Base-by-base conservation (phyloP, 2,113 vertebrate species). In the Thunnus thynnus region DNA sequence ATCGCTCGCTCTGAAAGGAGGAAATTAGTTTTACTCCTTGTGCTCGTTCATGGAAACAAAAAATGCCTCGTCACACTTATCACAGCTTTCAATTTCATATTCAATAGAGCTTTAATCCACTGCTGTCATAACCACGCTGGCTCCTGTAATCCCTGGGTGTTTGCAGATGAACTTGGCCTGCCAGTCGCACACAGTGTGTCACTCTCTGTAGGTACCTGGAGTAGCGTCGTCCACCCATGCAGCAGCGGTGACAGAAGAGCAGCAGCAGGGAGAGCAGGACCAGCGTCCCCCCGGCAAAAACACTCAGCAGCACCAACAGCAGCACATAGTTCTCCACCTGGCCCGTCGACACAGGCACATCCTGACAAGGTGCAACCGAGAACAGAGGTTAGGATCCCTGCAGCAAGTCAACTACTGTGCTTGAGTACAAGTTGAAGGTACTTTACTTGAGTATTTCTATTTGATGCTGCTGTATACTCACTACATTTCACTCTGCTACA, bases 181-280 rank as follows among this genome's bases (percentile, higher is more conserved):
- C 41, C 14, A 7, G 46, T 13, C 22, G 51, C 41, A 58, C 54
- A 14, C 47, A 46, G 25, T 11, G 58, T 17, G 76, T 17, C 48
- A 36, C 44, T 41, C 9, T 20, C 25, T 12, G 65, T 14, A 1
- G 32, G 20, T 10, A 99, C 98, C 98, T 98, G 93, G 97, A 96
- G 86, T 96, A 95, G 68, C 95, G 94, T 3, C 95, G 95, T 10
- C 95, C 96, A 0, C 95, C 95, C 88, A 95, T 94, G 68, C 97
- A 98, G 94, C 97, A 99, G 73, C 96, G 96, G 72, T 95, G 96
- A 71, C 97, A 99, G 92, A 98, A 93, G 81, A 99, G 94, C 77
- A 99, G 94, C 87, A 97, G 89, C 16, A 97, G 95, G 0, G 96
- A 96, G 30, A 99, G 95, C 79, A 99, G 95, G 13, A 97, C 95